Evolutionary conservation across 2,888 invertebrate genomes (phyloP), one percentile per base, ranked within the genome.

Genomic region (Onchidella celtica): DNA sequence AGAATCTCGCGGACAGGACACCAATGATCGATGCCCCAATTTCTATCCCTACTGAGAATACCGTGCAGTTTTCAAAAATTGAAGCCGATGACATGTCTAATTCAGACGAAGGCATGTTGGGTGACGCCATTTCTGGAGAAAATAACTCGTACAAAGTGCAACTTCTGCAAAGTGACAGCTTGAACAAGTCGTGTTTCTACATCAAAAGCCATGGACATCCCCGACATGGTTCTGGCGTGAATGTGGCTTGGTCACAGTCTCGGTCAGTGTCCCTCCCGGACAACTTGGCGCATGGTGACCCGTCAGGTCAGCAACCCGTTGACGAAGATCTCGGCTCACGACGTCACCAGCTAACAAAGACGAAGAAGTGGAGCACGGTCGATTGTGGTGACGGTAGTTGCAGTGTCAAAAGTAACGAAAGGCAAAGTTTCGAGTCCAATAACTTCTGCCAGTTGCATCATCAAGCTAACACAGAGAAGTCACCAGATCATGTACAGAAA

Each of bases 351-450:
- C n/a, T 73, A 21, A 27, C 57, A 24, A 32, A 66, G 36, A 73
- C 66, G 9, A 73, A 57, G n/a, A 73, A 79, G 55, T 79, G 79
- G 73, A 36, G 27, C 27, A 73, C 79, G 27, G 73, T 73, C 29
- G 73, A 79, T 27, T 66, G 27, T 6, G 27, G n/a, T 21, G 17
- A 55, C 32, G n/a, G n/a, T n/a, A n/a, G n/a, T n/a, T n/a, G n/a
- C n/a, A n/a, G n/a, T n/a, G n/a, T n/a, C n/a, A n/a, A n/a, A n/a
- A n/a, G n/a, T n/a, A n/a, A n/a, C n/a, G n/a, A n/a, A n/a, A n/a
- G n/a, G n/a, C n/a, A n/a, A n/a, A n/a, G n/a, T n/a, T n/a, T n/a
- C n/a, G n/a, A n/a, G n/a, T n/a, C n/a, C n/a, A n/a, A n/a, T n/a
- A n/a, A n/a, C n/a, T n/a, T n/a, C n/a, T n/a, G n/a, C n/a, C n/a